phyloP scores from a whole-genome alignment of 2,113 vertebrate genomes.

The Lutjanus erythropterus region DNA sequence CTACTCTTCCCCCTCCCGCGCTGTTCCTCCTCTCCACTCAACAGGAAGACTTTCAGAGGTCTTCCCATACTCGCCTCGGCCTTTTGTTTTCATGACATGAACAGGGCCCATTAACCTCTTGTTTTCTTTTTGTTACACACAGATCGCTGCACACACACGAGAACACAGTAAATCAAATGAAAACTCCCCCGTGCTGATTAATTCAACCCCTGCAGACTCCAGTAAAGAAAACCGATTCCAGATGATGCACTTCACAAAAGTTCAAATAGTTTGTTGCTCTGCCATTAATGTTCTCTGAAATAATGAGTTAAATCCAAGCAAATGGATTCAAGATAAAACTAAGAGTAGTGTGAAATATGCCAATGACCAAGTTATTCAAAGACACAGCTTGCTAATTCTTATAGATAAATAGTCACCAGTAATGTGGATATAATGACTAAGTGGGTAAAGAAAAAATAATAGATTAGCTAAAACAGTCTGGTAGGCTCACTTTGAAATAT shows the following conservation, averaged over 20 bases:
- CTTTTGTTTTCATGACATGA: constrained; percentile 63
- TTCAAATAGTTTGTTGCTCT: background rate
- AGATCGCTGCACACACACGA: constrained; percentile 26
- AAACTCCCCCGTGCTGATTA: constrained; percentile 11
- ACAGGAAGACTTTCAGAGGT: constrained; percentile 57
- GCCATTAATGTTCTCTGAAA: background rate
- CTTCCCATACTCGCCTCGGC: constrained; percentile 37
- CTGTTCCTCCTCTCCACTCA: constrained; percentile 30
- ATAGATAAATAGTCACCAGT: background rate
- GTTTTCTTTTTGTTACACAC: constrained; percentile 52
- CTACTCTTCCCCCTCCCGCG: constrained; percentile 27
- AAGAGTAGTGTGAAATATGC: constrained; percentile 13
- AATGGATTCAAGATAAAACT: background rate
- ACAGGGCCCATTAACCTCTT: constrained; percentile 35
- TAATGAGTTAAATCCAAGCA: background rate
- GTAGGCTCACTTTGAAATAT: no score
- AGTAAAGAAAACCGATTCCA: background rate
- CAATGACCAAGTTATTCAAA: background rate
- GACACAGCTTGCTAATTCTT: background rate
- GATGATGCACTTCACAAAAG: background rate
- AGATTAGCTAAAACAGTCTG: no score
- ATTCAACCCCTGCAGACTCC: background rate
- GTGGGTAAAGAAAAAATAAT: no score
- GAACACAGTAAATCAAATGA: background rate
- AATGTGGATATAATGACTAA: no score